Percentiles rank a stretch among this genome's conserved stretches.
These are phyloP conservation scores for Macropus fuliginosus DNA, from an alignment of 2,797 vertebrate species.

Conservation along the genomic window DNA sequence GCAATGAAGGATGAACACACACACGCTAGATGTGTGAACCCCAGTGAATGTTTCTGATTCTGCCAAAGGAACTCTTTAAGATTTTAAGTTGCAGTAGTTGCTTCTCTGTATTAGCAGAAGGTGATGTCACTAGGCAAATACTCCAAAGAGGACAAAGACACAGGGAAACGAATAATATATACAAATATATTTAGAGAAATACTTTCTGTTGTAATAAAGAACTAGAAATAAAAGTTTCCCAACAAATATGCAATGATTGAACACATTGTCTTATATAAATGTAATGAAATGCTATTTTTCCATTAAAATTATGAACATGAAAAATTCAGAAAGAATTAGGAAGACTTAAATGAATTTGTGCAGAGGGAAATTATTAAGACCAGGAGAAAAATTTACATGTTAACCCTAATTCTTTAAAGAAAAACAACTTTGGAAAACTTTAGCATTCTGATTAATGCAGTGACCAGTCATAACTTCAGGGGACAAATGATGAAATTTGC, in stretches of 20 bases:
- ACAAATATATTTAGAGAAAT: neutral
- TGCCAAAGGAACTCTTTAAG: neutral
- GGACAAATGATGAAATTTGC: neutral
- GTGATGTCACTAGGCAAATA: neutral
- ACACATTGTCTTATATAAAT: neutral
- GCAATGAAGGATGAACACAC: too few species aligned
- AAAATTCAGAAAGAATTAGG: neutral
- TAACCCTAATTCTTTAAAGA: neutral
- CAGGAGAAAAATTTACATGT: neutral
- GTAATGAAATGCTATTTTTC: neutral
- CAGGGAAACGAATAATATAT: neutral
- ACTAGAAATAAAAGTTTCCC: neutral
- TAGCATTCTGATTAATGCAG: neutral
- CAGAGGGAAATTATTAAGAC: neutral
- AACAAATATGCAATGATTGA: neutral
- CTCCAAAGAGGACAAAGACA: neutral
- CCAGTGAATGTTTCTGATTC: neutral
- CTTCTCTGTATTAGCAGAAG: neutral
- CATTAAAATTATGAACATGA: neutral
- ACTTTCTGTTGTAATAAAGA: neutral
- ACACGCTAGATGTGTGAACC: too few species aligned
- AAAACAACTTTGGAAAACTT: neutral
- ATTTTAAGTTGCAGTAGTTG: neutral
- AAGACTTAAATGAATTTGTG: neutral
- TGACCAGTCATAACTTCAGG: neutral